Percentiles rank a stretch among this genome's conserved stretches.
Evolutionary conservation across 2,797 vertebrate species (phyloP).

Genomic region (Molossus alvarezi): DNA sequence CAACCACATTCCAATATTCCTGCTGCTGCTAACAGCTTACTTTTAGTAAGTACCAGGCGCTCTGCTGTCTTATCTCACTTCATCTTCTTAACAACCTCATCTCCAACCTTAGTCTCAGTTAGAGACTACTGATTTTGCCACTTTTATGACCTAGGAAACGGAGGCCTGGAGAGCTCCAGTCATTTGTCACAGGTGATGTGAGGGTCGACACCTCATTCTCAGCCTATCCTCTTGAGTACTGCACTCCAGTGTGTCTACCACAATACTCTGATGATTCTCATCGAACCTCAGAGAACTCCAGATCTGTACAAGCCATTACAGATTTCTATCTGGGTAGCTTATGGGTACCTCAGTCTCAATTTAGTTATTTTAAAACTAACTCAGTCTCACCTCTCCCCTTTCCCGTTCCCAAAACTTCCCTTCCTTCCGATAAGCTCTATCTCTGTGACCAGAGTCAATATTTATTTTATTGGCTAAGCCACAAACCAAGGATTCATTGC

Average conservation of each 20-base stretch:
- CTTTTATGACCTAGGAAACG: background rate
- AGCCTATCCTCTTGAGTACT: background rate
- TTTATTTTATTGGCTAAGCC: background rate
- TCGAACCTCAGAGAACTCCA: background rate
- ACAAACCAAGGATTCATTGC: background rate
- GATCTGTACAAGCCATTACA: background rate
- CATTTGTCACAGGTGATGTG: background rate
- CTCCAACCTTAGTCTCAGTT: background rate
- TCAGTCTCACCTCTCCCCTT: background rate
- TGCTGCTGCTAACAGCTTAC: background rate
- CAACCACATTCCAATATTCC: background rate
- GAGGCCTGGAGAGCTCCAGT: background rate
- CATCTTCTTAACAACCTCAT: background rate
- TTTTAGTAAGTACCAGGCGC: background rate
- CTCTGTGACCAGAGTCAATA: background rate
- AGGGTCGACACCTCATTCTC: background rate
- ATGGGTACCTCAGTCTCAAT: background rate
- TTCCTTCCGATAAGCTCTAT: background rate
- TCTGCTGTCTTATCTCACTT: background rate
- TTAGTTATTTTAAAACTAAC: conserved; percentile 40
- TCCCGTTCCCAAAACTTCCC: conserved; percentile 2
- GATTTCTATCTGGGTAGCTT: background rate
- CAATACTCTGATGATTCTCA: background rate
- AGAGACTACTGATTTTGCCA: background rate
- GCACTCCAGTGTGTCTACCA: background rate